phyloP scores from a whole-genome alignment of 2,113 vertebrate genomes.

The Rhinolophus ferrumequinum region DNA sequence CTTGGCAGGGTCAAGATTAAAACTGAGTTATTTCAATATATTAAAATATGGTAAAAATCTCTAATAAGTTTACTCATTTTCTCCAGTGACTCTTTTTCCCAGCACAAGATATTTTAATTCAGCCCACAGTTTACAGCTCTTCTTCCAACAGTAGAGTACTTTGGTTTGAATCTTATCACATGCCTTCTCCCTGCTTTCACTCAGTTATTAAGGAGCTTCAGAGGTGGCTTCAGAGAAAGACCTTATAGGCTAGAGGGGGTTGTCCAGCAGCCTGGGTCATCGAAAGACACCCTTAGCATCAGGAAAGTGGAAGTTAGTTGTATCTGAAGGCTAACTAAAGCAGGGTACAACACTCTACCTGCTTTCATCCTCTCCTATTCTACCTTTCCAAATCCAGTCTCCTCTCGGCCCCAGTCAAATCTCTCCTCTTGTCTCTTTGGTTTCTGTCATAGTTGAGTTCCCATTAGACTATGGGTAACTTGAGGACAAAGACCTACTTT shows the following conservation, averaged over 20 bases:
- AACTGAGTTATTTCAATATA: neutral
- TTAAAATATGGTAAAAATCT: neutral
- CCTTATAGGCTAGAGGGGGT: neutral
- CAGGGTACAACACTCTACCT: neutral
- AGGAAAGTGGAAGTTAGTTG: neutral
- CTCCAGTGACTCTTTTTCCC: neutral
- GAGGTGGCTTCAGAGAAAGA: neutral
- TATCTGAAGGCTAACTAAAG: neutral
- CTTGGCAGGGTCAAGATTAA: slow-evolving; percentile 28
- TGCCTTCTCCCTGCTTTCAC: neutral
- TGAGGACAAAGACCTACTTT: neutral
- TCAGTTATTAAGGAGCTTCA: neutral
- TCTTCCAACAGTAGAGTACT: neutral
- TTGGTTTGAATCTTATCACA: neutral
- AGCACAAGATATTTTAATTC: neutral
- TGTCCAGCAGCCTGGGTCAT: neutral
- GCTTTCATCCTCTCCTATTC: neutral
- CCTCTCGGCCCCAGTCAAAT: neutral
- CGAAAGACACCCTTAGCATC: neutral
- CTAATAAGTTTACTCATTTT: slow-evolving; percentile 24
- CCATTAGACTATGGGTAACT: neutral
- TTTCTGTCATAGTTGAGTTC: neutral
- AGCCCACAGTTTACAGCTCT: neutral
- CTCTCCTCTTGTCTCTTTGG: neutral
- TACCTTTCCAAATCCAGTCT: neutral